Evolutionary conservation across 1,140 invertebrate species (phyloP), one percentile per base, ranked within the genome.

Genomic region (Brachionus manjavacas): DNA sequence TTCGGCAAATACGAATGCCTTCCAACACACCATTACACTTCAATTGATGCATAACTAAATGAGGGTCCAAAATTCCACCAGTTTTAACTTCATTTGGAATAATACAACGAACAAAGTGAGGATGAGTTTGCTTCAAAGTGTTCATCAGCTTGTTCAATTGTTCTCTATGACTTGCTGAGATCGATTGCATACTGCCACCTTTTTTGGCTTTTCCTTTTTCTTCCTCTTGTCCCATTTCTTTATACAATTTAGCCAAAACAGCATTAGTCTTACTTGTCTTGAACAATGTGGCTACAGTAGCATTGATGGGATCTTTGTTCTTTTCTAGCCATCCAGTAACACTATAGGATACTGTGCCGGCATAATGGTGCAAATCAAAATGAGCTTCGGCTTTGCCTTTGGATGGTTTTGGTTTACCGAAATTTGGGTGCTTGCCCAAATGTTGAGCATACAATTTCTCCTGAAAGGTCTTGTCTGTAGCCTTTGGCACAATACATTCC

Each of bases 21-120:
- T 99, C 98, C 93, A 99, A 94, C 92, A 99, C 98, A 96, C 98
- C 98, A 93, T 99, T 99, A 94, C 98, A 99, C 86, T 97, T 98
- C 87, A 99, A 92, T 92, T 99, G 98, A 91, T 99, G 90, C 31
- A 91, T 95, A 68, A 99, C 98, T 91, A 99, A 93, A 89, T 96
- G 95, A 85, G 98, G 96, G 91, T 99, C 98, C 90, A 99, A 98
- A 84, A 99, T 92, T 92, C 97, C 93, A 88, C 96, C 92, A 88
- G 95, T 93, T 92, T 99, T 99, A 92, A 95, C 92, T 91, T 99
- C 96, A 90, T 99, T 99, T 91, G 97, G 97, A 91, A 99, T 98
- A 92, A 99, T 98, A 92, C 97, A 99, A 94, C 97, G 95, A 86
- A 99, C 96, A 91, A 99, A 99, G 91, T 98, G 96, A 92, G 97